These are phyloP conservation scores for Achlya flavicornis DNA, from an alignment of 2,888 invertebrate species.

Conservation along the genomic window DNA sequence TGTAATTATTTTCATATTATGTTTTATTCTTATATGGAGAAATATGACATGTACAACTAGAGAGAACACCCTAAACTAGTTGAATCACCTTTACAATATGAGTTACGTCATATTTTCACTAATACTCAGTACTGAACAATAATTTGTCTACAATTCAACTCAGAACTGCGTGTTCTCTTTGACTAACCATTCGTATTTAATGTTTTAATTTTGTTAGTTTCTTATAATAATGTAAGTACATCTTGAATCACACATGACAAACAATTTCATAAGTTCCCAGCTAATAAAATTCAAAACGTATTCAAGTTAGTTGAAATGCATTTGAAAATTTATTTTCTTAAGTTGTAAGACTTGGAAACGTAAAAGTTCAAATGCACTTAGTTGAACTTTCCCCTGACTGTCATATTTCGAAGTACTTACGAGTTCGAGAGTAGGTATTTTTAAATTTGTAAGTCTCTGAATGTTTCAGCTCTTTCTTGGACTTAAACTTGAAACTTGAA, in stretches of 20 bases:
- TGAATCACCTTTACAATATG: too few species aligned
- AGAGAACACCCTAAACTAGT: too few species aligned
- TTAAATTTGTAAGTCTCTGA: not conserved
- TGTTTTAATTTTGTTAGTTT: too few species aligned
- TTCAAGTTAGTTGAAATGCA: constrained; percentile 1
- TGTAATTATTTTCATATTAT: not conserved
- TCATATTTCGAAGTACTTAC: not conserved
- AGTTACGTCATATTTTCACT: too few species aligned
- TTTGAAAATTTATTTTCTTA: constrained; percentile 5
- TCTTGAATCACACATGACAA: not conserved
- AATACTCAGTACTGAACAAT: too few species aligned
- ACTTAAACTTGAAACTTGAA: too few species aligned
- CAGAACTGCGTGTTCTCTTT: too few species aligned
- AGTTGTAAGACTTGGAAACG: not conserved
- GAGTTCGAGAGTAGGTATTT: not conserved
- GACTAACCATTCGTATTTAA: too few species aligned
- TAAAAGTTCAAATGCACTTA: constrained; percentile 1
- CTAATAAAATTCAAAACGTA: constrained; percentile 7
- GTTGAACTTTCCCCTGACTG: not conserved
- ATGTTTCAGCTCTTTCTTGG: not conserved
- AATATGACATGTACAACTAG: too few species aligned
- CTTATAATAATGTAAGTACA: too few species aligned
- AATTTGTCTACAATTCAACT: too few species aligned
- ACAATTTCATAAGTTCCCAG: not conserved
- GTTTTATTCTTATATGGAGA: not conserved